Base-by-base conservation (phyloP, 2,113 vertebrate genomes). In the Acinonyx jubatus region DNA sequence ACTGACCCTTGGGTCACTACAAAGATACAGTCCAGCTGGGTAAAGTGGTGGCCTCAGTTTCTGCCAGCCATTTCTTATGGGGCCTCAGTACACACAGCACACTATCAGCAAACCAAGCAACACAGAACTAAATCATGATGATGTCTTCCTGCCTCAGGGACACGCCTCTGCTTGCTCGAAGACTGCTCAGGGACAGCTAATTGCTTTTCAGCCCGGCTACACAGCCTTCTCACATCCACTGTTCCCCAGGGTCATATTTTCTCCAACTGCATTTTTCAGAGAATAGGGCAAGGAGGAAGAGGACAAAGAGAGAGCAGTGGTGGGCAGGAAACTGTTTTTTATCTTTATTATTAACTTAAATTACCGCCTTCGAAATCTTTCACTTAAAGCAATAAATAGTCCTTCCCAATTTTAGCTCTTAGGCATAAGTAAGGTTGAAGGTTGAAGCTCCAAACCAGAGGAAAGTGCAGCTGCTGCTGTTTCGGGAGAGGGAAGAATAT, bases 221-320 rank as follows among this genome's bases (percentile, higher is more conserved):
- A 98, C 94, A 97, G 98, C 95, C 98, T 98, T 98, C 98, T 98
- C 98, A 98, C 98, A 97, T 97, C 97, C 92, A 83, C 76, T 95
- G 94, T 87, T 98, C 98, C 98, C 97, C 91, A 95, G 97, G 98
- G 98, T 95, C 86, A 91, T 55, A 78, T 74, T 94, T 97, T 95
- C 97, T 96, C 38, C 21, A 48, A 97, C 97, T 95, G 93, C 79
- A 69, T 90, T 95, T 97, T 97, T 96, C 74, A 96, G 92, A 41
- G 55, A 74, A 6, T 5, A 74, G 52, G 63, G 69, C 31, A 3
- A 3, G 41, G 68, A 89, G 48, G 79, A 85, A 84, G 50, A 80
- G 73, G 48, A 31, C 71, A 71, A 81, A 23, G 68, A 87, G 97
- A 97, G 36, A 93, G 94, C 92, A 14, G 76, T 84, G 61, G 89